A percentile compares a stretch with the other conserved stretches of the same genome.
These are phyloP conservation scores for Gila orcuttii DNA, from an alignment of 2,113 vertebrate species.

Conservation along the genomic window DNA sequence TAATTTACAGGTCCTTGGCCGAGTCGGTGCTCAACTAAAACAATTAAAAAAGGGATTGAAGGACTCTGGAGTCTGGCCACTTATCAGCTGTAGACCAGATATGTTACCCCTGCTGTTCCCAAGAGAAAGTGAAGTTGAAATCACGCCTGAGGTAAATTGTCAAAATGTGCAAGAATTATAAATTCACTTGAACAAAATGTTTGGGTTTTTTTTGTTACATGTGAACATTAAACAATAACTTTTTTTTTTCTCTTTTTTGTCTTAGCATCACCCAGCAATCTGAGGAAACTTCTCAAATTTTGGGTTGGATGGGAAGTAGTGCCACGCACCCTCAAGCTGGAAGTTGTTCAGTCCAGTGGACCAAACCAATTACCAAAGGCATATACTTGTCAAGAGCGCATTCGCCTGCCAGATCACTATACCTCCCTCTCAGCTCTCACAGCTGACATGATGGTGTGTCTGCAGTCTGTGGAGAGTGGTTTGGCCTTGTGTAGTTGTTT, in stretches of 20 bases:
- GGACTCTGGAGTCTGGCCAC: conserved; percentile 13
- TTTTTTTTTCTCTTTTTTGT: background rate
- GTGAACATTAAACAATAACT: background rate
- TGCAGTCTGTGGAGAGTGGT: too few species aligned
- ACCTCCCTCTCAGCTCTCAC: background rate
- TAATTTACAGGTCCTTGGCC: too few species aligned
- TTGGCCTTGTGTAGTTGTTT: background rate
- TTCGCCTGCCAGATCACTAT: too few species aligned
- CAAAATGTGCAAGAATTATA: background rate
- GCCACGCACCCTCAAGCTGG: background rate
- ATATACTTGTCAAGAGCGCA: background rate
- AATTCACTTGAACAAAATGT: background rate
- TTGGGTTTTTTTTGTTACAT: background rate
- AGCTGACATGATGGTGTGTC: background rate
- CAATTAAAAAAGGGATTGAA: too few species aligned
- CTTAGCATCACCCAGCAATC: background rate
- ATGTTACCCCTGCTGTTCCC: conserved; percentile 22
- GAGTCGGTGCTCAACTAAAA: too few species aligned
- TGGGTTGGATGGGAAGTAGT: conserved; percentile 15
- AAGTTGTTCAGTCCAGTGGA: background rate
- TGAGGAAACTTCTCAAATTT: background rate
- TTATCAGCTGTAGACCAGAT: background rate
- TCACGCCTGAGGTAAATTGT: conserved; percentile 8
- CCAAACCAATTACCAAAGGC: background rate
- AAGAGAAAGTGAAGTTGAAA: background rate